Base-by-base conservation (phyloP, 1,140 invertebrate genomes). In the Lanistes nyassanus region DNA sequence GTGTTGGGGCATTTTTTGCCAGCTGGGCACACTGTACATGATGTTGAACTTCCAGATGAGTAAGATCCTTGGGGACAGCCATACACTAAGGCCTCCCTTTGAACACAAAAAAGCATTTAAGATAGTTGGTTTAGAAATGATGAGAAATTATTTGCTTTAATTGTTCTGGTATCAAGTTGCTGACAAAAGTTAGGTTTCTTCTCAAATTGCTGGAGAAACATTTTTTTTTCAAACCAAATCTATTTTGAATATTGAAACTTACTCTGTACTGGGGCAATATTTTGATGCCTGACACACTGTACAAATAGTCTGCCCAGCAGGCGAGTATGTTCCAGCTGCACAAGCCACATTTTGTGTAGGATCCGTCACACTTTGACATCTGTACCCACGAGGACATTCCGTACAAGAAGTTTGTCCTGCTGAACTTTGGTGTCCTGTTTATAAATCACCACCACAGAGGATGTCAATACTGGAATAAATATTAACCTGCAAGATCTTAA, bases 301-400 rank as follows among this genome's bases (percentile, higher is more conserved):
- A 74, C 82, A 85, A 16, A 72, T 76, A 39, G 76, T 76, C 31
- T 74, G 62, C 6, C 80, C 80, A 31, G 64, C 74, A 3, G 78
- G 53, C 0, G 85, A 85, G 73, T 84, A 85, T 4, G 75, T 76
- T 7, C 84, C 84, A 26, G 71, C n/a, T 3, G 55, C 36, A 76
- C 85, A 86, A 3, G 79, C 74, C n/a, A 62, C 58, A 53, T 83
- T 85, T 19, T 71, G 58, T 0, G 78, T 75, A 13, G 79, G 74
- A 55, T 85, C 79, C 23, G 81, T 77, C 21, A 16, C 66, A 68
- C 77, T 74, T 23, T 84, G 83, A 79, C 85, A 86, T 16, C 60
- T 78, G 65, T 81, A 85, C 11, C 85, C 85, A 16, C 74, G 73
- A 31, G 84, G 84, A 79, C 85, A 86, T 37, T 76, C 70, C 3